phyloP scores from a whole-genome alignment of 2,113 vertebrate species.

The Pseudolaguvia tuberculata region DNA sequence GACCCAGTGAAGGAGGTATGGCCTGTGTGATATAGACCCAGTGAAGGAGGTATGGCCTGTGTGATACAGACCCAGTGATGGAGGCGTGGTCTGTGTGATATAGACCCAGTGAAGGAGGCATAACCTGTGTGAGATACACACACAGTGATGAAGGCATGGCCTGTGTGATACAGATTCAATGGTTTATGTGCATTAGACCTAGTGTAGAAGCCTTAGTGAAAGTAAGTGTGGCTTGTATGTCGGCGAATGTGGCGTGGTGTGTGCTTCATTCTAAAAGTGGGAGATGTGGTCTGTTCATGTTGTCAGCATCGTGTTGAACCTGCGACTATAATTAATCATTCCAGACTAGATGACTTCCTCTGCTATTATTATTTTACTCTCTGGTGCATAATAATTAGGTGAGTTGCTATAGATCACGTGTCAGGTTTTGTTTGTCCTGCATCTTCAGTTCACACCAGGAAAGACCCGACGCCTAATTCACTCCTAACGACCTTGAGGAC shows the following conservation, averaged over 20 bases:
- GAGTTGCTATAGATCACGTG: not conserved
- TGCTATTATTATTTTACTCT: not conserved
- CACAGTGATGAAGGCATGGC: not conserved
- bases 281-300: not conserved
- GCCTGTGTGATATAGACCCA: too few species aligned
- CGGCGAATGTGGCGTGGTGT: not conserved
- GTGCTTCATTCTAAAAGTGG: not conserved
- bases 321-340: not conserved
- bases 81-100: not conserved
- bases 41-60: too few species aligned
- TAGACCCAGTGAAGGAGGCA: not conserved
- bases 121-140: not conserved
- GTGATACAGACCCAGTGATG: too few species aligned
- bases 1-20: too few species aligned
- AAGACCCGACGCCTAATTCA: constrained; percentile 35
- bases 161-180: too few species aligned
- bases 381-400: not conserved
- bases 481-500: constrained; percentile 49
- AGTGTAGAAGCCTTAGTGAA: not conserved
- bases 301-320: not conserved
- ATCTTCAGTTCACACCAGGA: not conserved
- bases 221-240: not conserved
- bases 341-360: constrained; percentile 2
- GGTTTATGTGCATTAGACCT: too few species aligned
- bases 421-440: constrained; percentile 12